These are phyloP conservation scores for Byasa hedistus DNA, from an alignment of 2,888 invertebrate species.

Conservation along the genomic window DNA sequence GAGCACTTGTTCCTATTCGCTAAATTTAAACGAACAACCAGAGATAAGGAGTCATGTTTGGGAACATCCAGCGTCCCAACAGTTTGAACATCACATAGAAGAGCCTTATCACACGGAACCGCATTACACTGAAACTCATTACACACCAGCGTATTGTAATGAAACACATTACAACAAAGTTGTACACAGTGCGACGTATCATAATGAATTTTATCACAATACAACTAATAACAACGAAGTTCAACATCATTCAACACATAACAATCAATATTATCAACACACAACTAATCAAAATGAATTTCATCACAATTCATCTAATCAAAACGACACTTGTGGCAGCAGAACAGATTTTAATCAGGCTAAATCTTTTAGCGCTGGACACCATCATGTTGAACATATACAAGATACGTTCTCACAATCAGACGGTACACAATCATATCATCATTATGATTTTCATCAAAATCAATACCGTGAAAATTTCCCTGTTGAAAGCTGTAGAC, in stretches of 20 bases:
- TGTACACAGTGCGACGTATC: conserved; percentile 35
- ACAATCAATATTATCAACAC: not conserved
- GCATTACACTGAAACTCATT: conserved; percentile 23
- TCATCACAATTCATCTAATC: not conserved
- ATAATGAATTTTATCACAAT: conserved; percentile 35
- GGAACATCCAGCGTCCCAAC: conserved; percentile 48
- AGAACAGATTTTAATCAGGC: not conserved
- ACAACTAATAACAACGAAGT: conserved; percentile 27
- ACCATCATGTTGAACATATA: not conserved
- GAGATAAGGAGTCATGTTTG: conserved; percentile 62
- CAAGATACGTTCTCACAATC: conserved; percentile 3
- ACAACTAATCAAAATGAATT: not conserved
- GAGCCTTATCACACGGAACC: conserved; percentile 36
- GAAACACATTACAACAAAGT: conserved; percentile 32
- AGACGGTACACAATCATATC: not conserved
- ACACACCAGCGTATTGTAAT: conserved; percentile 13
- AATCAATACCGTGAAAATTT: conserved; percentile 15
- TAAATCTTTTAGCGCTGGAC: conserved; percentile 7
- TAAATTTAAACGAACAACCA: conserved; percentile 46
- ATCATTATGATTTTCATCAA: conserved; percentile 1
- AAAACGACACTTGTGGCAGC: not conserved
- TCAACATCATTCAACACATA: not conserved
- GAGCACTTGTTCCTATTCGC: conserved; percentile 34
- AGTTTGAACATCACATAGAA: conserved; percentile 36
- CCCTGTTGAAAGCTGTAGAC: not conserved